Evolutionary conservation across 2,797 vertebrate genomes (phyloP).

Genomic region (Halcyon leucocephala): DNA sequence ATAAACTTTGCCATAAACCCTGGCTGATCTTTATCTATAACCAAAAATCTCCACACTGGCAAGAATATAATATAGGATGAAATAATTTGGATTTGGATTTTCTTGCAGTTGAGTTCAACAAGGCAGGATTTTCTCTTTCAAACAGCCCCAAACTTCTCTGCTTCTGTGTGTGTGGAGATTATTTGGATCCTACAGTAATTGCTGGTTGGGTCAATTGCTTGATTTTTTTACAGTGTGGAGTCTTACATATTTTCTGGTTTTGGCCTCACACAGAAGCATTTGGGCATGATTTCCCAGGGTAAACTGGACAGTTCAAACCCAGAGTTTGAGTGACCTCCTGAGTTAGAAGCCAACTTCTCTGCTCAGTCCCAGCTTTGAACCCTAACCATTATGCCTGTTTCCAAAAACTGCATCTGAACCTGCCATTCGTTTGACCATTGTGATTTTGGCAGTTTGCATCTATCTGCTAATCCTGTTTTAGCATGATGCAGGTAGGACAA

Average conservation of each 20-base stretch:
- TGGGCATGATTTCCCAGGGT: neutral
- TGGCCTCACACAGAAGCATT: conserved; percentile 44
- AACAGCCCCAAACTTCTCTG: neutral
- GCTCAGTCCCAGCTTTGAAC: conserved; percentile 16
- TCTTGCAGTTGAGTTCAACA: neutral
- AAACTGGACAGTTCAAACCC: conserved; percentile 38
- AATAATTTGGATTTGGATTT: conserved; percentile 10
- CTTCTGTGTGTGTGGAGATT: neutral
- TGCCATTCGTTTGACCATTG: neutral
- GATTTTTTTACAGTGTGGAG: neutral
- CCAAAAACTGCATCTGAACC: conserved; percentile 17
- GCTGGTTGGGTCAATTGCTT: conserved; percentile 39
- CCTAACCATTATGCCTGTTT: conserved; percentile 55
- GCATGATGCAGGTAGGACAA: conserved; percentile 17
- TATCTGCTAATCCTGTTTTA: neutral
- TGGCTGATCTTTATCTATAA: conserved; percentile 66
- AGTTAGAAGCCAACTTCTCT: neutral
- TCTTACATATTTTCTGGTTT: conserved; percentile 62
- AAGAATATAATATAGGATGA: conserved; percentile 11
- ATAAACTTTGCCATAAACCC: conserved; percentile 67
- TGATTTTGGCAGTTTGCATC: neutral
- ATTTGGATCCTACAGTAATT: conserved; percentile 57
- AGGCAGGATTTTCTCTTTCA: neutral
- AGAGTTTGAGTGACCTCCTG: conserved; percentile 34
- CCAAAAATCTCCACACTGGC: conserved; percentile 36